Conservation (phyloP, 1,140 invertebrate genomes). For the Orchestia grillus region DNA sequence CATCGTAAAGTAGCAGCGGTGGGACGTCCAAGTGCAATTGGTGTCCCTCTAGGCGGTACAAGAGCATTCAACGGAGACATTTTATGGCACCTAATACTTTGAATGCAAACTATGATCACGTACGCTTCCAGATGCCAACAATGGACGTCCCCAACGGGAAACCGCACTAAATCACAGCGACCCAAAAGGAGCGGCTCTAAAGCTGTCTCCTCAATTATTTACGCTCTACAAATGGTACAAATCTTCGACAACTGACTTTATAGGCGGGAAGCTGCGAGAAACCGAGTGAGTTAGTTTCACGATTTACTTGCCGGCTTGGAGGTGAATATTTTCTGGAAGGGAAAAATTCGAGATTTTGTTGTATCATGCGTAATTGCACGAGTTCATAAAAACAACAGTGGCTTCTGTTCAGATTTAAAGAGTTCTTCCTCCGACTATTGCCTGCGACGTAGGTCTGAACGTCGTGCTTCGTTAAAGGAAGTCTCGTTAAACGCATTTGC, state of each 20-base stretch:
- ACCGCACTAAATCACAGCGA: constrained; percentile 42
- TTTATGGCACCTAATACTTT: constrained; percentile 54
- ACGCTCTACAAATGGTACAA: constrained; percentile 55
- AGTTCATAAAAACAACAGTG: background rate
- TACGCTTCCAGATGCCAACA: constrained; percentile 56
- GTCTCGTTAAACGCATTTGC: background rate
- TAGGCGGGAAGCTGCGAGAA: background rate
- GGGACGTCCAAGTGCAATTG: constrained; percentile 44
- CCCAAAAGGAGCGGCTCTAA: constrained; percentile 45
- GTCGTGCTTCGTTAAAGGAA: background rate
- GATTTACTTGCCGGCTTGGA: background rate
- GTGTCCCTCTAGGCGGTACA: constrained; percentile 51
- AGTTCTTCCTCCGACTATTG: background rate
- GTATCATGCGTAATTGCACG: background rate
- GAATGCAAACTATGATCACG: constrained; percentile 56
- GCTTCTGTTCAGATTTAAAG: background rate
- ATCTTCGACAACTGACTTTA: constrained; percentile 47
- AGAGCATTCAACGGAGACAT: constrained; percentile 53
- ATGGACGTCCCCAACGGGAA: constrained; percentile 51
- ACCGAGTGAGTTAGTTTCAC: background rate
- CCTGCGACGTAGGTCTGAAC: background rate
- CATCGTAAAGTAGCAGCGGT: constrained; percentile 15
- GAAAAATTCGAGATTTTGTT: background rate
- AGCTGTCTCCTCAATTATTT: constrained; percentile 56
- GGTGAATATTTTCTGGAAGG: background rate